A percentile compares a stretch with the other conserved stretches of the same genome.
Evolutionary conservation across 2,797 vertebrate genomes (phyloP).

Genomic region (Zalophus californianus): DNA sequence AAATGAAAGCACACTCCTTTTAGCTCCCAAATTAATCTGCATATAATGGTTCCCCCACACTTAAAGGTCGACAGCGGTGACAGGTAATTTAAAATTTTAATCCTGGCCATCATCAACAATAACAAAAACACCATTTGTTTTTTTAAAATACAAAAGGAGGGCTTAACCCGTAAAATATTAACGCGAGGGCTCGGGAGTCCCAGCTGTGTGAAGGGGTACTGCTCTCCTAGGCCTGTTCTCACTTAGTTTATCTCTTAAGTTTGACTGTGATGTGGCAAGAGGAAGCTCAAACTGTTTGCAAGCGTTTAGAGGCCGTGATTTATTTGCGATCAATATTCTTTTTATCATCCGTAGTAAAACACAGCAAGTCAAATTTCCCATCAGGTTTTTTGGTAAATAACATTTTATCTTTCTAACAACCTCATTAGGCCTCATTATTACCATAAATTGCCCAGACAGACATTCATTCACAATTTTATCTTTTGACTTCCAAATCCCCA

Average conservation of each 20-base stretch:
- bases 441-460: slow-evolving; percentile 79
- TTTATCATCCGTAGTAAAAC: slow-evolving; percentile 90
- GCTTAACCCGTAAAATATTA: slow-evolving; percentile 82
- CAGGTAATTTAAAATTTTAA: slow-evolving; percentile 73
- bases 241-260: slow-evolving; percentile 83
- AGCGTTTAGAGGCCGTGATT: slow-evolving; percentile 86
- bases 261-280: slow-evolving; percentile 85
- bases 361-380: slow-evolving; percentile 89
- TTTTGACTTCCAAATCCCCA: slow-evolving; percentile 48
- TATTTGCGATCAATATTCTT: slow-evolving; percentile 91
- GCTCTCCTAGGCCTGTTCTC: slow-evolving; percentile 34
- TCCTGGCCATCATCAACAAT: neutral
- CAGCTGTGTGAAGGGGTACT: slow-evolving; percentile 29
- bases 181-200: slow-evolving; percentile 49
- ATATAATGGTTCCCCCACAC: slow-evolving; percentile 63
- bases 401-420: slow-evolving; percentile 89
- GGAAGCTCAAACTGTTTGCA: slow-evolving; percentile 85
- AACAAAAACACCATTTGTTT: slow-evolving; percentile 64
- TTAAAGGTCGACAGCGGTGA: slow-evolving; percentile 11
- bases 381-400: slow-evolving; percentile 91
- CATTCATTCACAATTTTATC: slow-evolving; percentile 77
- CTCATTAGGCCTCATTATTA: slow-evolving; percentile 90
- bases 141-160: slow-evolving; percentile 63
- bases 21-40: slow-evolving; percentile 65
- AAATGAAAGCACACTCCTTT: slow-evolving; percentile 61